phyloP scores from a whole-genome alignment of 2,113 vertebrate species.

The Kryptolebias marmoratus region DNA sequence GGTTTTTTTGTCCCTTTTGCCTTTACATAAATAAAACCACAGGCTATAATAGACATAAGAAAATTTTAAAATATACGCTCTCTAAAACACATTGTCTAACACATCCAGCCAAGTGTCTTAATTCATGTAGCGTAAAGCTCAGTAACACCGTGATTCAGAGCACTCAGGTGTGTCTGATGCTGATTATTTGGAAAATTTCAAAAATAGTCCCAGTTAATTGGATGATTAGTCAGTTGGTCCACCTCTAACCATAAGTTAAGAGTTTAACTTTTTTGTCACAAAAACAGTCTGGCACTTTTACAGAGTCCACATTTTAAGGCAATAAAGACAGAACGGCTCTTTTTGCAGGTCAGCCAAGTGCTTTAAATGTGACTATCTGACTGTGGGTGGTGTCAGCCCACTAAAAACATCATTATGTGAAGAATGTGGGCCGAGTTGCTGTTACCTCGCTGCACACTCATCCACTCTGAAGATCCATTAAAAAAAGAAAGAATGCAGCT shows the following conservation, averaged over 20 bases:
- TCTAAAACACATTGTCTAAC: too few relatives aligned
- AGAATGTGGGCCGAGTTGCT: constrained; percentile 41
- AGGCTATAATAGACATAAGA: too few relatives aligned
- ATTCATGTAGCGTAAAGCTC: too few relatives aligned
- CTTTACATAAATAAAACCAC: too few relatives aligned
- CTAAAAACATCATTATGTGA: constrained; percentile 35
- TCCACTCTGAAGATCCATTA: constrained; percentile 42
- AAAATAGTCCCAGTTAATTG: too few relatives aligned
- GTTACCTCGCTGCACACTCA: constrained; percentile 31
- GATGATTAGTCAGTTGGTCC: too few relatives aligned
- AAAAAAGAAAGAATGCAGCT: constrained; percentile 42
- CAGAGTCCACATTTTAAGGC: not conserved
- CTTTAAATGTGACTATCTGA: constrained; percentile 38
- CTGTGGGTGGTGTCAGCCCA: constrained; percentile 22
- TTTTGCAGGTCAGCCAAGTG: constrained; percentile 1
- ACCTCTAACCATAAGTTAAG: not conserved
- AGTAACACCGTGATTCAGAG: too few relatives aligned
- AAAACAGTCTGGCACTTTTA: not conserved
- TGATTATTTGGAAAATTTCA: too few relatives aligned
- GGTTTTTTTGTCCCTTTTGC: not conserved
- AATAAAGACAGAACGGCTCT: constrained; percentile 3
- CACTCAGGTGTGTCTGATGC: too few relatives aligned
- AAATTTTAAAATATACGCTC: too few relatives aligned
- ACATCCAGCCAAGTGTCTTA: too few relatives aligned
- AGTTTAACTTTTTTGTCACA: not conserved